Conservation (phyloP, 2,797 vertebrate genomes). For the Pelodytes ibericus region DNA sequence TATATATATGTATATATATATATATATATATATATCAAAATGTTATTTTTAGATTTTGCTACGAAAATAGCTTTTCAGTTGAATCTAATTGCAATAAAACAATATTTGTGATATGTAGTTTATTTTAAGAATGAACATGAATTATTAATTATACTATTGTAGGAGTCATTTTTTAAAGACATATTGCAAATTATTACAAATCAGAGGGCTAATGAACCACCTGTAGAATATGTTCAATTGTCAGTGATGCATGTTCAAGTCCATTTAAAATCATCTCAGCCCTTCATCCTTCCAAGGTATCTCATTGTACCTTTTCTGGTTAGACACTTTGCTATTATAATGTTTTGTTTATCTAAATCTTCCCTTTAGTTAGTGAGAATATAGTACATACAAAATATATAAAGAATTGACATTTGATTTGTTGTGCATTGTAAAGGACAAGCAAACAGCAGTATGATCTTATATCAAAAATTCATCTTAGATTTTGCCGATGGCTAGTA, state of each 20-base stretch:
- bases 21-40: too few species aligned
- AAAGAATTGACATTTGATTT: conserved; percentile 41
- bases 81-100: too few species aligned
- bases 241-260: too few species aligned
- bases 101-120: background rate
- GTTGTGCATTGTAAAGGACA: conserved; percentile 21
- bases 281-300: too few species aligned
- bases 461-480: conserved; percentile 45
- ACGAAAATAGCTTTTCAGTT: too few species aligned
- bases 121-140: background rate
- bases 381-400: conserved; percentile 15
- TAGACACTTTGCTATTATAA: too few species aligned
- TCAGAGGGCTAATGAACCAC: too few species aligned
- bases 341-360: conserved; percentile 6
- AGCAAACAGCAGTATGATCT: conserved; percentile 23
- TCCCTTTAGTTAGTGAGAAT: conserved; percentile 1
- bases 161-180: background rate
- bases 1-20: too few species aligned
- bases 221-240: too few species aligned
- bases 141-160: background rate
- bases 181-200: background rate
- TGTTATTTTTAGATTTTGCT: too few species aligned
- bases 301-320: too few species aligned
- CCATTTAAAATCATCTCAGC: too few species aligned
- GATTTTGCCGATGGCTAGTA: conserved; percentile 39